A percentile compares a stretch with the other conserved stretches of the same genome.
These are phyloP conservation scores for Mizuhopecten yessoensis DNA, from an alignment of 1,140 invertebrate genomes.

Conservation along the genomic window DNA sequence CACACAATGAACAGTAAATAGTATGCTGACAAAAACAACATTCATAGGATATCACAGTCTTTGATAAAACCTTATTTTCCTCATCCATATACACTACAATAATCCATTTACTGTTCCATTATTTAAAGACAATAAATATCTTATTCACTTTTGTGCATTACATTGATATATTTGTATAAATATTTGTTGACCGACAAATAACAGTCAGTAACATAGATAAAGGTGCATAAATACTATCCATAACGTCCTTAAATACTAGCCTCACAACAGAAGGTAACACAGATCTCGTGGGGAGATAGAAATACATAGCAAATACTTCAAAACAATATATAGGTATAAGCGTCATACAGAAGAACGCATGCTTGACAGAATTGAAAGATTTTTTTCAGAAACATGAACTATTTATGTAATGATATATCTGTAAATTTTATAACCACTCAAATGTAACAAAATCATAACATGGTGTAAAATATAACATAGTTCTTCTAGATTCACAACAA, in stretches of 20 bases:
- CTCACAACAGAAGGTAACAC: background rate
- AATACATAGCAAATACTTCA: background rate
- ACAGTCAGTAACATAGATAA: background rate
- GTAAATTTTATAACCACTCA: background rate
- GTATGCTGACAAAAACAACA: background rate
- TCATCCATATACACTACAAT: background rate
- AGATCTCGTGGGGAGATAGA: background rate
- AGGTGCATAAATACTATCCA: background rate
- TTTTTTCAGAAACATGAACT: too few species aligned
- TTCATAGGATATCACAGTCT: background rate
- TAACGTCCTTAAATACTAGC: background rate
- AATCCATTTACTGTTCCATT: background rate
- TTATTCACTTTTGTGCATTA: background rate
- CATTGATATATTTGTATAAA: background rate
- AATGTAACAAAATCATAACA: background rate
- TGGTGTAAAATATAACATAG: background rate
- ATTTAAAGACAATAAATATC: background rate
- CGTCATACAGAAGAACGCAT: background rate
- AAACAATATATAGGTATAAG: too few species aligned
- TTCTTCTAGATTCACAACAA: background rate
- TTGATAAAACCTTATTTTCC: background rate
- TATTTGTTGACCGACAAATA: background rate
- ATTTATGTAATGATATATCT: background rate
- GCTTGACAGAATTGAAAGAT: background rate
- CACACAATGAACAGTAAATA: constrained; percentile 4